Evolutionary conservation across 2,113 vertebrate species (phyloP), one percentile per base, ranked within the genome.

Genomic region (Pteropus alecto): DNA sequence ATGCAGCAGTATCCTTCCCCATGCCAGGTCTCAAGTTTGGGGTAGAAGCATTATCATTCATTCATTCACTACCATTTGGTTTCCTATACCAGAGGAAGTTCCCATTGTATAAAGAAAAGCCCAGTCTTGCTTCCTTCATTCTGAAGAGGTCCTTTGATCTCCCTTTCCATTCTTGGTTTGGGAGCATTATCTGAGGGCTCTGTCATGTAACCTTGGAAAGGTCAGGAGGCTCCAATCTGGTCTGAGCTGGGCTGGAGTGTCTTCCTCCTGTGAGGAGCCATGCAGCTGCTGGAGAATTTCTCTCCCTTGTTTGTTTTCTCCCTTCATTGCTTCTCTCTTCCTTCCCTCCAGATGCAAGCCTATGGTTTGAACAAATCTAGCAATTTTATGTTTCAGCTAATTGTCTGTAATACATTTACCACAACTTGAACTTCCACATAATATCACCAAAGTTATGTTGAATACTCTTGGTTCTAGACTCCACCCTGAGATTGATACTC

Each of bases 1-100:
- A 6, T 61, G 13, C 15, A 65, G 7, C 13, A 43, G 46, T 89
- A 65, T 68, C 18, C 63, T 58, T 83, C 15, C 43, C n/a, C 6
- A 70, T 22, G 30, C 30, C 8, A 43, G 35, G 33, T 73, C 41
- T 87, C 70, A 77, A 92, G 51, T 95, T 91, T 93, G 48, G 92
- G 61, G 65, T 92, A 84, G 56, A 95, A 56, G 51, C 21, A 48
- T 67, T 76, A 78, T 56, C 46, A 30, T 77, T 92, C 51, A 94
- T 93, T 74, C 86, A 86, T 87, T 94, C 65, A 77, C 71, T 77
- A 77, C 33, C 28, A 22, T 93, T 90, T 95, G 14, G 13, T 82
- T 95, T 95, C 26, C 54, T 91, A 28, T 71, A 22, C 6, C 7
- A n/a, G 24, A 60, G 15, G n/a, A 60, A 73, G 77, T 63, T 41